Base-by-base conservation (phyloP, 2,797 vertebrate species). In the Protonibea diacanthus region DNA sequence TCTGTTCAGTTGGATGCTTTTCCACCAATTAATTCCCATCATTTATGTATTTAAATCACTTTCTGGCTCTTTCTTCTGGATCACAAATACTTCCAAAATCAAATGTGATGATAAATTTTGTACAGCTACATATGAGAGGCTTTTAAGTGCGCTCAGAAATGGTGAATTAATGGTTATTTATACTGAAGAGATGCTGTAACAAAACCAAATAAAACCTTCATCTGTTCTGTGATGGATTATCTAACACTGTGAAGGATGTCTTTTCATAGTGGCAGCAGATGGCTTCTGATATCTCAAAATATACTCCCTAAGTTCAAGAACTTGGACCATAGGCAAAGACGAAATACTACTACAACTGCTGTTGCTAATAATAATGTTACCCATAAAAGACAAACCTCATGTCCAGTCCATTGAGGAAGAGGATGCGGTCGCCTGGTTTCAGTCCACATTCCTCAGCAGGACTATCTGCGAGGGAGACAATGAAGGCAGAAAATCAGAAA, bases 381-480 rank as follows among this genome's bases (percentile, higher is more conserved):
- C 55, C 20, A 48, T 66, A 49, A 49, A 80, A 82, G 64, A 68
- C 95, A 89, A 82, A 99, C 98, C 98, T 99, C 98, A 99, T 99
- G 91, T 99, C 98, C 90, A 99, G 93, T 33, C 98, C 98, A 0
- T 99, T 99, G 83, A 99, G 97, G 91, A 99, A 99, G 55, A 99
- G 95, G 87, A 99, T 98, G 9, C 97, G 95, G 91, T 99, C 97
- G 4, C 98, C 97, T 12, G 97, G 87, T 88, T 96, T 98, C 86
- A 99, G 96, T 40, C 96, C 96, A 58, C 97, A 97, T 40, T 96
- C 97, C 82, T 99, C 97, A 1, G 98, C 98, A 0, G 98, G 98
- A 82, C 98, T 99, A 66, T 98, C 98, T 99, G 85, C 69, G 83
- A 81, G 51, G 57, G 55, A 83, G 60, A 89, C 47, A 81, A 59